Evolutionary conservation across 1,140 invertebrate genomes (phyloP).

Genomic region (Fopius arisanus): DNA sequence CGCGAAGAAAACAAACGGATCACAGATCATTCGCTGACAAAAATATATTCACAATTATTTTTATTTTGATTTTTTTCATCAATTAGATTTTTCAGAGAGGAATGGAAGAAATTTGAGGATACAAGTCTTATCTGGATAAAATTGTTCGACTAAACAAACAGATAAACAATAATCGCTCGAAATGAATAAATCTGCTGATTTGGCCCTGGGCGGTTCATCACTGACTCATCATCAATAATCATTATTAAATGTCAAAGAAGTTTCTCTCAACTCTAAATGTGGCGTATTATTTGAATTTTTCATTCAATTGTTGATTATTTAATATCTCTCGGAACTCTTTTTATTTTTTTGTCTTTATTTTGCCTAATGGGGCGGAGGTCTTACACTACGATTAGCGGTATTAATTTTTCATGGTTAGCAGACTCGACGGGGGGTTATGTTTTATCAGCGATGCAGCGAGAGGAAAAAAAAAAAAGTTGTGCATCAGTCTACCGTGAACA

Average conservation of each 20-base stretch:
- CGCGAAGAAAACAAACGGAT: conserved; percentile 37
- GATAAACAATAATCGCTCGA: conserved; percentile 14
- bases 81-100: conserved; percentile 39
- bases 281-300: conserved; percentile 39
- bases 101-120: conserved; percentile 21
- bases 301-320: background rate
- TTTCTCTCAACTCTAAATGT: conserved; percentile 53
- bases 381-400: conserved; percentile 58
- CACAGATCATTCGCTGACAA: conserved; percentile 44
- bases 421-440: conserved; percentile 7
- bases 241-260: conserved; percentile 42
- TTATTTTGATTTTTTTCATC: background rate
- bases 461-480: background rate
- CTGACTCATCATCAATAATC: conserved; percentile 11
- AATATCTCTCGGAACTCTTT: conserved; percentile 30
- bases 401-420: conserved; percentile 43
- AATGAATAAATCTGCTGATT: conserved; percentile 38
- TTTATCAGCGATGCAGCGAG: background rate
- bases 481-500: background rate
- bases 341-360: conserved; percentile 47
- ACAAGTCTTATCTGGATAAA: background rate
- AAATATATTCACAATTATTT: conserved; percentile 28
- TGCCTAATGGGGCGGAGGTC: conserved; percentile 54
- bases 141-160: conserved; percentile 26
- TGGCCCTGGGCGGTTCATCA: conserved; percentile 45